Base-by-base conservation (phyloP, 1,140 invertebrate species). In the Zaprionus taronus region DNA sequence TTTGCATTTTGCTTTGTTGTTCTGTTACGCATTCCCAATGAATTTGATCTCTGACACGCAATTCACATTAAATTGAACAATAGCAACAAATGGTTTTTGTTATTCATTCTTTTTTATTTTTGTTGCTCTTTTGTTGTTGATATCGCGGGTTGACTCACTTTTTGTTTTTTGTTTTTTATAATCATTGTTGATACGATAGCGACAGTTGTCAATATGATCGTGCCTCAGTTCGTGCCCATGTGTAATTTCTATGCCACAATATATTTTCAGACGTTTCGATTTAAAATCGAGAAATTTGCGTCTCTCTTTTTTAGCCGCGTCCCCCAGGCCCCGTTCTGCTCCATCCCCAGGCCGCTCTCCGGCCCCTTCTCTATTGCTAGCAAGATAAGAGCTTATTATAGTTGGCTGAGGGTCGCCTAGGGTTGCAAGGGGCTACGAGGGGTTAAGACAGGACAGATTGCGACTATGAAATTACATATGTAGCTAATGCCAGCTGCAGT, bases 31-130 rank as follows among this genome's bases (percentile, higher is more conserved):
- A 87, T 87, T 63, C 71, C 61, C 57, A 72, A 65, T 83, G 63
- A 72, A 70, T 86, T 87, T 83, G 83, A 86, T 80, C 83, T 87
- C 72, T 87, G 83, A 72, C 83, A 80, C 72, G 77, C 67, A 74
- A 74, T 66, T 77, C 58, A n/a, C 65, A 78, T 71, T 58, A 66
- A 76, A 81, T 77, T 63, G 49, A 77, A 72, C 63, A 70, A 65
- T 58, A 75, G 49, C 61, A 74, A 63, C 41, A 24, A 44, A 61
- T 28, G 53, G 12, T 41, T 34, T 14, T 55, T 56, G 15, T 38
- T 38, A 36, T 12, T 38, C 61, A 26, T 26, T 26, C 0, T 26
- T 26, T n/a, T 58, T 24, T 60, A 55, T 55, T 71, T 38, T 64
- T 47, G 14, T 44, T 44, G 7, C 7, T 7, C 7, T n/a, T 44